Base-by-base conservation (phyloP, 2,888 invertebrate genomes). In the Philereme transversata region DNA sequence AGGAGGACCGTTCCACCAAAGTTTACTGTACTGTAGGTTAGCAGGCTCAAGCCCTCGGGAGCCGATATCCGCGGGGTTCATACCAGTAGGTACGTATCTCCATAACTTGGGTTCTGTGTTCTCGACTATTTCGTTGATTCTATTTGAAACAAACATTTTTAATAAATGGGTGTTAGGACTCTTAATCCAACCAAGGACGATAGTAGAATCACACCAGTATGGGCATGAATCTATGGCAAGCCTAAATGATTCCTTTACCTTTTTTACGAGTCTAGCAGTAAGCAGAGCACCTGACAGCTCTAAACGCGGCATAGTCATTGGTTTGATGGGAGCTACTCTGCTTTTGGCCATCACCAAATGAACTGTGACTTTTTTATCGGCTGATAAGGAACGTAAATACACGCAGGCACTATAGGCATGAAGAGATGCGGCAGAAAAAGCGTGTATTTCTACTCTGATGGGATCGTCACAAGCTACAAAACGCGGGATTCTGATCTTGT, bases 221-320 rank as follows among this genome's bases (percentile, higher is more conserved):
- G n/a, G 5, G 43, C n/a, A n/a, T 6, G 9, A n/a, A 4, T 43
- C n/a, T 43, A 43, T 43, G 5, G 7, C 7, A 4, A 45, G 45
- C 8, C 45, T 10, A 11, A 45, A 4, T 4, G 45, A 10, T 45
- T 45, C 45, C 4, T 10, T 45, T 10, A 45, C 45, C 10, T 10
- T 11, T 4, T 10, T 11, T 10, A 10, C 22, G 4, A 45, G 22
- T 45, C 22, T 10, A 22, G 45, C 45, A 45, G 11, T 5, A 4
- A 45, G 45, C 4, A 45, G 45, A 11, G 45, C 45, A 45, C 45
- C 45, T 4, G 6, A 45, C 8, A 45, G 11, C 45, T 45, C 45
- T 34, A 68, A 43, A 5, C 64, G 60, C 1, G 66, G 66, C 9
- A 69, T 63, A 4, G 64, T 65, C 9, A 33, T 46, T 0, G 65